A percentile compares a stretch with the other conserved stretches of the same genome.
These are phyloP conservation scores for Petrocephalus microphthalmus DNA, from an alignment of 2,113 vertebrate genomes.

Conservation along the genomic window DNA sequence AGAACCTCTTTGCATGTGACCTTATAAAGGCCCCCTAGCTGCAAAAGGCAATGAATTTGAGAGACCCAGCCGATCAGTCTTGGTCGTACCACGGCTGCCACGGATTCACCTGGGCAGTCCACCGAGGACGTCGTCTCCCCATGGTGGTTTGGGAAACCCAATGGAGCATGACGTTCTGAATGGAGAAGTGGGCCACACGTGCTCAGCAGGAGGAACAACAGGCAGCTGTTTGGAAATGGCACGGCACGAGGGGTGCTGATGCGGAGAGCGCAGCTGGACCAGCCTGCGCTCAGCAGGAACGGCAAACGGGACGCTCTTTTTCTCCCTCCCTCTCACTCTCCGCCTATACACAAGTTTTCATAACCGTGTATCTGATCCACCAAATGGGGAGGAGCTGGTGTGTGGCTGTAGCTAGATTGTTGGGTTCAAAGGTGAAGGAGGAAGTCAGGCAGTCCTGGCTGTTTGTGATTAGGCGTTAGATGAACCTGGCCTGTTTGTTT, in stretches of 20 bases:
- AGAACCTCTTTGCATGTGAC: constrained; percentile 6
- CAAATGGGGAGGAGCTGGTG: not conserved
- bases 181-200: not conserved
- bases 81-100: not conserved
- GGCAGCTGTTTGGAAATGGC: not conserved
- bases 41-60: not conserved
- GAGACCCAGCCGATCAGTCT: not conserved
- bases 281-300: not conserved
- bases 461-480: not conserved
- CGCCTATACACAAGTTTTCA: not conserved
- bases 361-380: not conserved
- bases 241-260: not conserved
- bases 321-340: not conserved
- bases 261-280: not conserved
- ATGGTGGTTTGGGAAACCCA: not conserved
- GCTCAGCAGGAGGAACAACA: not conserved
- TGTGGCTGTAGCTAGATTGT: not conserved
- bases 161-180: not conserved
- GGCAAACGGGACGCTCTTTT: not conserved
- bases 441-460: not conserved
- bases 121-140: not conserved
- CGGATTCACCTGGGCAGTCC: not conserved
- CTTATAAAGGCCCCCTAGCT: not conserved
- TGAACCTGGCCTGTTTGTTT: not conserved
- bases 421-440: not conserved